These are phyloP conservation scores for Bilobella aurantiaca DNA, from an alignment of 1,140 invertebrate species.

Conservation along the genomic window DNA sequence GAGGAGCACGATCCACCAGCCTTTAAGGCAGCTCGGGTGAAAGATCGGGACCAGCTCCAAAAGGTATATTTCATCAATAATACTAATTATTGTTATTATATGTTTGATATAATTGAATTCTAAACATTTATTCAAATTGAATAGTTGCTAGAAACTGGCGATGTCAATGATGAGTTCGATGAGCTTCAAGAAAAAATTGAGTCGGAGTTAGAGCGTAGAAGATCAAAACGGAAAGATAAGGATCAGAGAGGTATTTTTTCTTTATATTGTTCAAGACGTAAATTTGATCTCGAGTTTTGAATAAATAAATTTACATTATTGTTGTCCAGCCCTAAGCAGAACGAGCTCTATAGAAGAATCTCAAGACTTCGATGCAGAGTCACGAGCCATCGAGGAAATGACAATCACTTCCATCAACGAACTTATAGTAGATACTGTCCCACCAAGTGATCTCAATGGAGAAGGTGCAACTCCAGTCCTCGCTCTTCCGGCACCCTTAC, in stretches of 20 bases:
- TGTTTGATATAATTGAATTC: constrained; percentile 33
- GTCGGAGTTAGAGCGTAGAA: constrained; percentile 28
- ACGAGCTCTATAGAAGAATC: no score
- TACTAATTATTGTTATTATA: constrained; percentile 17
- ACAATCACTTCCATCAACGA: background rate
- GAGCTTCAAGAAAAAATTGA: constrained; percentile 48
- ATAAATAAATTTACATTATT: no score
- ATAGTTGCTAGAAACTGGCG: constrained; percentile 28
- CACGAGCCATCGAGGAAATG: constrained; percentile 12
- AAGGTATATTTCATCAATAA: constrained; percentile 45
- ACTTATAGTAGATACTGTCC: background rate
- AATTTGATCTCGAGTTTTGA: no score
- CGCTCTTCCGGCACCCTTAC: background rate
- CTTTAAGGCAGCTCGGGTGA: constrained; percentile 77
- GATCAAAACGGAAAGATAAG: constrained; percentile 10
- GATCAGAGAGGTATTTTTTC: no score
- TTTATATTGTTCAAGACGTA: no score
- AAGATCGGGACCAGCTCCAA: constrained; percentile 68
- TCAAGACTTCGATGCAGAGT: constrained; percentile 22
- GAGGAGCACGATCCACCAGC: constrained; percentile 93
- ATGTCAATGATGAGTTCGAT: constrained; percentile 47
- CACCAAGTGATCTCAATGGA: no score
- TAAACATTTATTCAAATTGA: background rate
- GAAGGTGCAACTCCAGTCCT: background rate
- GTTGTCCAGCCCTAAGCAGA: no score